Evolutionary conservation across 2,888 invertebrate species (phyloP), one percentile per base, ranked within the genome.

Genomic region (Lydus trimaculatus): DNA sequence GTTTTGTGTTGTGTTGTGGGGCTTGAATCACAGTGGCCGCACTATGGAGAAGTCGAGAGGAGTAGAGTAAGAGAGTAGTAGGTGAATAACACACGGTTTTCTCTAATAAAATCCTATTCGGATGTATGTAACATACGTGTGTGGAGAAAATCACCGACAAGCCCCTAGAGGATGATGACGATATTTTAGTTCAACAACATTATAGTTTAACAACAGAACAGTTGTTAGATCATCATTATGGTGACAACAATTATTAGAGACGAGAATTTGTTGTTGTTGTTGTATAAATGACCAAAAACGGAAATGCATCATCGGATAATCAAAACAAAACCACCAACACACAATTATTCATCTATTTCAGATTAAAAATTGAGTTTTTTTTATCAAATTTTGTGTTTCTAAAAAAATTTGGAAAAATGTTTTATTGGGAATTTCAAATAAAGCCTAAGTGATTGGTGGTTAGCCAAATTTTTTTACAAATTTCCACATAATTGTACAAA

Each of bases 1-100:
- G 25, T 56, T 56, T 25, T 23, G 56, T 56, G 17, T 23, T 56
- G 8, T 56, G 56, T 56, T 56, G 56, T 23, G 25, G 56, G 25
- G 56, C 48, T 48, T 20, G 56, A 70, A 65, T 65, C 68, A 67
- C 65, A 67, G 68, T 66, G 63, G 56, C 56, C 56, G 56, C 56
- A 56, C 56, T 56, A 48, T 48, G 9, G 43, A 52, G 48, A 23
- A 52, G 48, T 52, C 3, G 48, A 23, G 48, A 52, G 48, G 43
- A 43, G 43, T 17, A 43, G n/a, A n/a, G 15, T 17, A 33, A 33
- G 36, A 48, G 48, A 48, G 48, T 39, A 20, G 48, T 52, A 23
- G 56, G 25, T 56, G 56, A 56, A 56, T 56, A 56, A 56, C 56
- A 56, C 23, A 56, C 56, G 15, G n/a, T 43, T 43, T 43, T 43